phyloP scores from a whole-genome alignment of 37 sponge, comb jelly and placozoan genomes.

The Agelas oroides region DNA sequence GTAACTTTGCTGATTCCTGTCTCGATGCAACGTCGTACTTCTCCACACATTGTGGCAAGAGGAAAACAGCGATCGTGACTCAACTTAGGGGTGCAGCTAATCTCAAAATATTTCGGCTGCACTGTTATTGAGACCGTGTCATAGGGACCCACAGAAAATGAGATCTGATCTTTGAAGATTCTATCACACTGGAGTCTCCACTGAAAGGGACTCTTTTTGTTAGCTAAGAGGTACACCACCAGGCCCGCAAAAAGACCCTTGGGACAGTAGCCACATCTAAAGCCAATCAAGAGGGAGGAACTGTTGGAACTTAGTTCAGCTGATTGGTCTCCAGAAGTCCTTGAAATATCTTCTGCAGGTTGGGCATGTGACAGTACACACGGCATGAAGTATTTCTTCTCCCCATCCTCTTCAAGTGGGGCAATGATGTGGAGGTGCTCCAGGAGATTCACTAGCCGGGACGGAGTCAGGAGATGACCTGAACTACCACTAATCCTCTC shows the following conservation, averaged over 20 bases:
- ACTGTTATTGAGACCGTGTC: background rate
- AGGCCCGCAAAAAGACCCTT: constrained; percentile 1
- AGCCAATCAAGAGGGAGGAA: background rate
- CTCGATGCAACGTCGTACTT: background rate
- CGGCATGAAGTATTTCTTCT: constrained; percentile 1
- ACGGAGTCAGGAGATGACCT: too few relatives aligned
- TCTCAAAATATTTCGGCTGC: background rate
- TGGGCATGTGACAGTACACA: constrained; percentile 2
- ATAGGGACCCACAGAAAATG: constrained; percentile 4
- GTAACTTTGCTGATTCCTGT: background rate
- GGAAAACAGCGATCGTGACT: background rate
- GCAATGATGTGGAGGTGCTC: constrained; percentile 24
- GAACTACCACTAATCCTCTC: background rate
- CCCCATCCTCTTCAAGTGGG: constrained; percentile 3
- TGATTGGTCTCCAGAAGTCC: background rate
- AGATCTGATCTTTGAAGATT: background rate
- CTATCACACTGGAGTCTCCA: background rate
- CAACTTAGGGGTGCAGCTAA: background rate
- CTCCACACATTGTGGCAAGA: background rate
- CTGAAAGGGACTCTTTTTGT: background rate
- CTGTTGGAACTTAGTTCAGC: background rate
- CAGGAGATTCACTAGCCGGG: background rate
- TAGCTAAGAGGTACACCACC: background rate
- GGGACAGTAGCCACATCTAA: constrained; percentile 6
- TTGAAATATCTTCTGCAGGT: background rate